Conservation (phyloP, 92 coral and sea anemone genomes). For the Epizoanthus stellaris region DNA sequence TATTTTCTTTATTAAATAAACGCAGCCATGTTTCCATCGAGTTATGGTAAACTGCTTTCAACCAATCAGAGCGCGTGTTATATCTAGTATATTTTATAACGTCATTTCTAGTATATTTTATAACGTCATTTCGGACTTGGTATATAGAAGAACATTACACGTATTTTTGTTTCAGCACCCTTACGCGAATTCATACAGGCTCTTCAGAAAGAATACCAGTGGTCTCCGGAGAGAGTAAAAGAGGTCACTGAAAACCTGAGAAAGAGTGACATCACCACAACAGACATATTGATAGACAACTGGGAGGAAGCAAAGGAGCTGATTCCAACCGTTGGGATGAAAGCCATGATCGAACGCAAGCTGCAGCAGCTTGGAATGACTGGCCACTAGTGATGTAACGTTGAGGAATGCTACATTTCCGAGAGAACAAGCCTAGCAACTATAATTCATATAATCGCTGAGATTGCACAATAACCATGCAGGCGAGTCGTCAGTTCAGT, state of each 20-base stretch:
- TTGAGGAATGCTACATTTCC: too few species aligned
- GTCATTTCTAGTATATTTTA: too few species aligned
- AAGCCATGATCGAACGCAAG: conserved; percentile 43
- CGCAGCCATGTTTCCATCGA: too few species aligned
- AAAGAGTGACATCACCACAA: conserved; percentile 55
- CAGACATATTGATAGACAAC: conserved; percentile 45
- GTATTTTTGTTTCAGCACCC: neutral
- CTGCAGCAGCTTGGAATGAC: conserved; percentile 13
- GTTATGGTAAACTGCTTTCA: too few species aligned
- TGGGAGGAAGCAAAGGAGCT: conserved; percentile 48
- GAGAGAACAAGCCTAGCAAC: too few species aligned
- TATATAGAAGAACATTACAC: neutral
- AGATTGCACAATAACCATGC: too few species aligned
- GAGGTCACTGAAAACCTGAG: conserved; percentile 34
- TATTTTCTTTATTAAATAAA: too few species aligned
- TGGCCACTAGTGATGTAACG: neutral
- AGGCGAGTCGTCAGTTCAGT: too few species aligned
- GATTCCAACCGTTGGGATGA: conserved; percentile 62
- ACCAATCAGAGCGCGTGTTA: too few species aligned
- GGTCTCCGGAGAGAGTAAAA: conserved; percentile 48
- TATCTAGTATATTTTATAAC: too few species aligned
- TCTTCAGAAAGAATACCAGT: conserved; percentile 35
- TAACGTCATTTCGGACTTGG: too few species aligned
- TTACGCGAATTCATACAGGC: conserved; percentile 56
- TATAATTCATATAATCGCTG: too few species aligned